Conservation (phyloP, 2,113 vertebrate genomes). For the Oxyruncus cristatus region DNA sequence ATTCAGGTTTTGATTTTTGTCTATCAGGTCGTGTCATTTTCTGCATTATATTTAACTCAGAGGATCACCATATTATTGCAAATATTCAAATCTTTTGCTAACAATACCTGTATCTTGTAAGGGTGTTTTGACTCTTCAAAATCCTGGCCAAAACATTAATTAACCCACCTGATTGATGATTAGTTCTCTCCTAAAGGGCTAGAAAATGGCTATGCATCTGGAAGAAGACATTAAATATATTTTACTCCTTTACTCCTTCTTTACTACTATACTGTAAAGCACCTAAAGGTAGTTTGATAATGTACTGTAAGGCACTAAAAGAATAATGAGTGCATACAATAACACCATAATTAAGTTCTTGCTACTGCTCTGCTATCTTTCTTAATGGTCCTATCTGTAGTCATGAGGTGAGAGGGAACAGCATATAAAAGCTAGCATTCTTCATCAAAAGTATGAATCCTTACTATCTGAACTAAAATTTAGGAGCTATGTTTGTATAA, state of each 20-base stretch:
- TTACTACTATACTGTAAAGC: background rate
- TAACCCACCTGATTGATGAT: background rate
- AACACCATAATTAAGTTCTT: background rate
- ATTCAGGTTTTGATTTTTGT: background rate
- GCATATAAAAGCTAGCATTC: background rate
- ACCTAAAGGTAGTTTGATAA: background rate
- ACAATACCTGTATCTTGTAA: background rate
- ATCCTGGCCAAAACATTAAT: background rate
- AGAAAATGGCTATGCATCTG: fast-evolving
- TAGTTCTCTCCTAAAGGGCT: background rate
- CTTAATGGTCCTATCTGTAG: background rate
- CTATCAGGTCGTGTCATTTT: background rate
- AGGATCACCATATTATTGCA: background rate
- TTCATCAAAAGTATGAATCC: background rate
- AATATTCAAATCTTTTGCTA: background rate
- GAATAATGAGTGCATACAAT: background rate
- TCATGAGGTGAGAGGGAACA: background rate
- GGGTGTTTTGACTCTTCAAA: background rate
- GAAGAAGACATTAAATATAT: background rate
- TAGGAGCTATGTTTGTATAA: background rate
- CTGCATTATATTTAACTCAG: background rate
- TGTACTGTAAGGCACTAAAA: background rate
- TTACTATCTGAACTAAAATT: background rate
- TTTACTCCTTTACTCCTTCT: background rate
- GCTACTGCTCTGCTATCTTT: background rate